Conservation (phyloP, 2,888 invertebrate genomes). For the Eledona agricola region DNA sequence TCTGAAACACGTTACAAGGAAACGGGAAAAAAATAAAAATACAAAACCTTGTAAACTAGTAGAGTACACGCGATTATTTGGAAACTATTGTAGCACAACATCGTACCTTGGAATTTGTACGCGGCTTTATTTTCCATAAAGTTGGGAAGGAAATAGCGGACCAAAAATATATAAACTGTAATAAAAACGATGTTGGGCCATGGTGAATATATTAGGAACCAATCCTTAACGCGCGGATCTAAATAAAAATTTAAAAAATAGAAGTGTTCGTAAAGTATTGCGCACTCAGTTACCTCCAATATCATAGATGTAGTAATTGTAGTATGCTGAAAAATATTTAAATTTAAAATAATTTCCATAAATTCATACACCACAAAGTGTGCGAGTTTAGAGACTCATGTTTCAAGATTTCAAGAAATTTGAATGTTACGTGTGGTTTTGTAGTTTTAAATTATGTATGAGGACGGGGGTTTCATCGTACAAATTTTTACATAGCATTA, state of each 20-base stretch:
- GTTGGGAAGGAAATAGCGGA: slow-evolving; percentile 65
- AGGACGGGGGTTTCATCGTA: too few relatives aligned
- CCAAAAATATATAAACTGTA: slow-evolving; percentile 63
- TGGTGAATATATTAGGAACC: slow-evolving; percentile 67
- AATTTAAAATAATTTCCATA: background rate
- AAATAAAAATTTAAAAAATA: slow-evolving; percentile 36
- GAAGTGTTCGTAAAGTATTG: background rate
- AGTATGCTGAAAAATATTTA: background rate
- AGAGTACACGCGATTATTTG: slow-evolving; percentile 77
- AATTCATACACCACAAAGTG: background rate
- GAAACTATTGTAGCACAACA: slow-evolving; percentile 79
- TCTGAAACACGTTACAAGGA: too few relatives aligned
- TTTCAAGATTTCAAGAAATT: too few relatives aligned
- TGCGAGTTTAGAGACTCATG: too few relatives aligned
- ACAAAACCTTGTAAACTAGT: slow-evolving; percentile 60
- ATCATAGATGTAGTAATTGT: background rate
- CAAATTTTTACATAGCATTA: too few relatives aligned
- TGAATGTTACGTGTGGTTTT: too few relatives aligned
- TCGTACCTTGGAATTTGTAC: slow-evolving; percentile 70
- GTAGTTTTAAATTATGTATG: too few relatives aligned
- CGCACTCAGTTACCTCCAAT: background rate
- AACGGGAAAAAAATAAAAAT: slow-evolving; percentile 2
- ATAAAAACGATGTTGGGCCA: slow-evolving; percentile 62
- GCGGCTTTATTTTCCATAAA: slow-evolving; percentile 77
- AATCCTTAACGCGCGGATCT: slow-evolving; percentile 64